Base-by-base conservation (phyloP, 2,113 vertebrate species). In the Callospermophilus lateralis region DNA sequence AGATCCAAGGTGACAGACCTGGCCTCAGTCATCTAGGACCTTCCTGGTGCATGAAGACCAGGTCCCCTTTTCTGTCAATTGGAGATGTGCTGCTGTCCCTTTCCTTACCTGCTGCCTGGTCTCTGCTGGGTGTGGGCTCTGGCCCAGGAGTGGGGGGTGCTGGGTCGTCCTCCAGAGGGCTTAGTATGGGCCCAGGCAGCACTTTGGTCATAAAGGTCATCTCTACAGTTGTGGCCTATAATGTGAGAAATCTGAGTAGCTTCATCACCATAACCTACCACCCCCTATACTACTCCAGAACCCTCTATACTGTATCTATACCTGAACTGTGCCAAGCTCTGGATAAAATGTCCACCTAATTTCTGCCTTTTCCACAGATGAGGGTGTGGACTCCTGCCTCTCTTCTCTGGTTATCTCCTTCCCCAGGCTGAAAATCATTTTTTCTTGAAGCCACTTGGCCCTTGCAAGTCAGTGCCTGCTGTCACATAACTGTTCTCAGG, bases 181-280 rank as follows among this genome's bases (percentile, higher is more conserved):
- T 74, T 10, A 79, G 73, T 67, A 68, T 81, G 73, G 94, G 95
- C 39, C 96, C 68, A 2, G 97, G 97, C 45, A 98, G 92, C 88
- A 98, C 97, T 97, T 98, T 98, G 97, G 98, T 98, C 11, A n/a
- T 63, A 77, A 98, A 98, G 48, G 94, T 97, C 95, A 98, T 98
- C 89, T 98, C 98, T 93, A 98, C 97, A 3, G 98, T 98, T 39
- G 98, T 98, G 93, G 98, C 98, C 98, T 98, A 61, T 15, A 61
- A 96, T 16, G 12, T 39, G 83, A 95, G 37, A 95, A 7, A 48
- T 10, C 42, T 74, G 24, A 8, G 37, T 93, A 84, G 81, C 45
- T 32, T 28, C 51, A 13, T 10, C n/a, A 42, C 53, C 42, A n/a
- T 74, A 8, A 9, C 4, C 16, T 5, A 1, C 2, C 3, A 13